Percentiles rank a stretch among this genome's conserved stretches.
These are phyloP conservation scores for Drosophila kanekoi DNA, from an alignment of 2,888 invertebrate genomes.

Conservation along the genomic window DNA sequence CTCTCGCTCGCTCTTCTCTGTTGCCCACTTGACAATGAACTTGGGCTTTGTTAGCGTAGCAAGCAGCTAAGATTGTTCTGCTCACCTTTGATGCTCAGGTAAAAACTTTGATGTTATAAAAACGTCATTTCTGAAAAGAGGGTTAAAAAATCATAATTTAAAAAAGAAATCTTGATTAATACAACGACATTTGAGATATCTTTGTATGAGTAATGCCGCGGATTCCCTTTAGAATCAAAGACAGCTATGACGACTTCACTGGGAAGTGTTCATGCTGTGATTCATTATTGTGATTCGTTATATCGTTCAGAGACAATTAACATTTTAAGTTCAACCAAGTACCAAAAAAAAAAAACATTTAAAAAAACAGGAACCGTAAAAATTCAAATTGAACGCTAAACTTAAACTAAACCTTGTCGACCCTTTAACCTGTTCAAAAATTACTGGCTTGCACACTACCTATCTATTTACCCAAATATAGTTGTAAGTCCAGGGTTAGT, in stretches of 20 bases:
- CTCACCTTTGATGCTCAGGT: constrained; percentile 31
- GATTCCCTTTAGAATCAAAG: constrained; percentile 48
- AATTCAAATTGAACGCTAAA: no score
- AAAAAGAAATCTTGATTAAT: constrained; percentile 19
- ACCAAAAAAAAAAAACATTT: no score
- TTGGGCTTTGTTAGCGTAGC: constrained; percentile 44
- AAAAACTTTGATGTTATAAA: constrained; percentile 18
- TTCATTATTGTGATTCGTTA: constrained; percentile 29
- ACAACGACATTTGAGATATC: background rate
- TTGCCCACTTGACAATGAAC: constrained; percentile 66
- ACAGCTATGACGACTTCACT: constrained; percentile 34
- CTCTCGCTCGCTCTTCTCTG: constrained; percentile 1
- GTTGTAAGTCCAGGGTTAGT: constrained; percentile 1
- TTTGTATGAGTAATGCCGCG: constrained; percentile 53
- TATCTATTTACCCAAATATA: background rate
- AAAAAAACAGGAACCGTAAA: no score
- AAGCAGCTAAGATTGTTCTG: constrained; percentile 18
- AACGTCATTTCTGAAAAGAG: constrained; percentile 28
- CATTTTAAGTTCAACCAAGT: background rate
- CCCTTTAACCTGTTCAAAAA: no score
- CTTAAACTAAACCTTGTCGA: no score
- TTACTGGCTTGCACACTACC: no score
- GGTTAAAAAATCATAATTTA: constrained; percentile 20
- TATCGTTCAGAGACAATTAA: constrained; percentile 13
- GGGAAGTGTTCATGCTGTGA: constrained; percentile 30